Conservation (phyloP, 2,113 vertebrate species). For the Chunga burmeisteri region DNA sequence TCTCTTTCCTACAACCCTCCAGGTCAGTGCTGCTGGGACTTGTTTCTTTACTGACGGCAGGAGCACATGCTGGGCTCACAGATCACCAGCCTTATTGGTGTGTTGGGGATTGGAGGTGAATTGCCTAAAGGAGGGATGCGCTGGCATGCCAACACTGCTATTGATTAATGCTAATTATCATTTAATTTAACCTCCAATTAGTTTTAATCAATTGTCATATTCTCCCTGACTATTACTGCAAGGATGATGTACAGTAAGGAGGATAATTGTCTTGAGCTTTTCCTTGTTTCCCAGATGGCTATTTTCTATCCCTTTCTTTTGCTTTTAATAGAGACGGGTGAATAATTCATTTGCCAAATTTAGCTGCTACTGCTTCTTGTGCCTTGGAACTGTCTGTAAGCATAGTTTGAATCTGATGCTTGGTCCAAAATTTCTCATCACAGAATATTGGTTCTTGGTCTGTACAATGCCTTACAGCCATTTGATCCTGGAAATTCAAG, state of each 20-base stretch:
- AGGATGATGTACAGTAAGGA: background rate
- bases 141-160: conserved; percentile 44
- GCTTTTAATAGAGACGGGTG: conserved; percentile 5
- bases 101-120: conserved; percentile 56
- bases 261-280: conserved; percentile 42
- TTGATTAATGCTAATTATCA: conserved; percentile 72
- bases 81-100: conserved; percentile 59
- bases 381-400: background rate
- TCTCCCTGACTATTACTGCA: background rate
- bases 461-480: background rate
- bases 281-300: conserved; percentile 34
- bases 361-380: background rate
- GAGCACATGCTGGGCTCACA: conserved; percentile 8
- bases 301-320: conserved; percentile 23
- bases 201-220: conserved; percentile 69
- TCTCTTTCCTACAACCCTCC: background rate
- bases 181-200: conserved; percentile 73
- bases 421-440: conserved; percentile 11
- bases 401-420: background rate
- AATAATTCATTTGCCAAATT: conserved; percentile 52
- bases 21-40: conserved; percentile 40
- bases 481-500: conserved; percentile 17
- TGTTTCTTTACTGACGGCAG: conserved; percentile 32
- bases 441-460: background rate
- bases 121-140: conserved; percentile 45